phyloP scores from a whole-genome alignment of 2,888 invertebrate genomes.

The Palloptera scutellata region DNA sequence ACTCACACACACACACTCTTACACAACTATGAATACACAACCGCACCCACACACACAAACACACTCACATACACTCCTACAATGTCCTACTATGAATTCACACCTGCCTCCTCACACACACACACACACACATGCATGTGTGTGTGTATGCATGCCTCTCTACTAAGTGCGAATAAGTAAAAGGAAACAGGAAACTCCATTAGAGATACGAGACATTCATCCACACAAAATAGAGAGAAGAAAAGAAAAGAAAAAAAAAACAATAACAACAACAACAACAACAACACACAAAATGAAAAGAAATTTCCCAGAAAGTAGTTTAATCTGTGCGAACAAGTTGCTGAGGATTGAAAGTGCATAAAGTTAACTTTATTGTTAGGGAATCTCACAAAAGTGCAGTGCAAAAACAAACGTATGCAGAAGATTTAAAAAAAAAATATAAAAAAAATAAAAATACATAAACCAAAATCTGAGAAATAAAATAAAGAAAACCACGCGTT shows the following conservation, averaged over 20 bases:
- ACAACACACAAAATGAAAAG: too few relatives aligned
- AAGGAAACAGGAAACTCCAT: too few relatives aligned
- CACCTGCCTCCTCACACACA: neutral
- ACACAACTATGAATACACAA: too few relatives aligned
- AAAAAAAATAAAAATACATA: neutral
- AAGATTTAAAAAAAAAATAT: too few relatives aligned
- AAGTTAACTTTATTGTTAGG: slow-evolving; percentile 57
- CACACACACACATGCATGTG: slow-evolving; percentile 7
- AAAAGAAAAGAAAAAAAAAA: too few relatives aligned
- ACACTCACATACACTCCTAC: neutral
- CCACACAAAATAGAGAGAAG: too few relatives aligned
- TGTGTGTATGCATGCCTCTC: neutral
- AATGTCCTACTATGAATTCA: too few relatives aligned
- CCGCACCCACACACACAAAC: neutral
- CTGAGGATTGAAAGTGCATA: slow-evolving; percentile 56
- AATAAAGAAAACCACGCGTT: neutral
- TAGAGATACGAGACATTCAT: too few relatives aligned
- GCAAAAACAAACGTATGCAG: too few relatives aligned
- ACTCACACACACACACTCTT: neutral
- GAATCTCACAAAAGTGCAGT: slow-evolving; percentile 45
- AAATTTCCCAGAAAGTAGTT: slow-evolving; percentile 39
- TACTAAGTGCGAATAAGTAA: neutral
- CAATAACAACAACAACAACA: too few relatives aligned
- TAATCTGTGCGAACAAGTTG: slow-evolving; percentile 59
- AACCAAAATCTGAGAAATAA: neutral